Base-by-base conservation (phyloP, 2,888 invertebrate genomes). In the Sesia apiformis region DNA sequence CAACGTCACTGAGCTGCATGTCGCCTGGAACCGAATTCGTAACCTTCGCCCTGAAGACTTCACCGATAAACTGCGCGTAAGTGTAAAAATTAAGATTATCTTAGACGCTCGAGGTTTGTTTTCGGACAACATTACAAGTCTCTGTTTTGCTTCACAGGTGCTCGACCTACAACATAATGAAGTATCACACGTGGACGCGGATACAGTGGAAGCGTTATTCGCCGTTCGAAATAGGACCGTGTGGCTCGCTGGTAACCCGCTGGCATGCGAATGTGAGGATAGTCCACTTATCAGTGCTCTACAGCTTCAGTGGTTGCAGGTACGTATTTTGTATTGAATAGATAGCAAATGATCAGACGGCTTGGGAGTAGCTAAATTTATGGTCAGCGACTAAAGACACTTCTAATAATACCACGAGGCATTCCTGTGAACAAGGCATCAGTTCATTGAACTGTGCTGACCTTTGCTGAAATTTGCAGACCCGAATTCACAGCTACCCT, bases 231-330 rank as follows among this genome's bases (percentile, higher is more conserved):
- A 46, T n/a, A 46, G 8, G 23, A 46, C 40, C 3, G 40, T 68
- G 39, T 53, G 53, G 5, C 53, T 72, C 5, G 57, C 64, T 4
- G 53, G 54, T 3, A 72, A 73, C 54, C 64, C 64, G 6, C 51
- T 71, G 6, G 53, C 7, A 3, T 73, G 74, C 57, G 57, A 59
- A 40, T 72, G 74, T 54, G 55, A 53, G 39, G 53, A 46, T 46
- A 39, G 8, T 53, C 58, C 53, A 39, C 52, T 1, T 55, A 52
- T 4, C 56, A 54, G 38, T 49, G 65, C n/a, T 52, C 39, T 46
- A 53, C 49, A 5, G 7, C 63, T 38, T 23, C 56, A 8, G 56
- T 38, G 23, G 5, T 52, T 39, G 5, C 38, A 39, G 5, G 4
- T 0, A 3, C 55, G 6, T 2, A 53, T 72, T 0, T 4, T 7